These are phyloP conservation scores for Onychorhynchus coronatus DNA, from an alignment of 2,113 vertebrate species.

Conservation along the genomic window DNA sequence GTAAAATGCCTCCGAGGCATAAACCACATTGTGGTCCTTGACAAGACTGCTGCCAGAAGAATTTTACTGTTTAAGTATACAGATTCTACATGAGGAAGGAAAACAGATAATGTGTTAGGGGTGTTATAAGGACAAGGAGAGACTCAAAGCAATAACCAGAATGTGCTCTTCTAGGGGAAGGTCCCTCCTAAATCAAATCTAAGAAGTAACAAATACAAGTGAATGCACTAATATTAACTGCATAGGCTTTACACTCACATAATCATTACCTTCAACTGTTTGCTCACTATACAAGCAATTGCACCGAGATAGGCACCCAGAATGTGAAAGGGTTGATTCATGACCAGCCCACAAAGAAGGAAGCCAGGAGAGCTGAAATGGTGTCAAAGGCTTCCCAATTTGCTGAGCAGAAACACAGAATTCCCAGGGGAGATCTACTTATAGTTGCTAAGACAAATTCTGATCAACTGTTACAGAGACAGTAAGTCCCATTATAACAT, in stretches of 20 bases:
- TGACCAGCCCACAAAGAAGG: neutral
- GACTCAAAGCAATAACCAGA: neutral
- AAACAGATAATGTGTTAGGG: neutral
- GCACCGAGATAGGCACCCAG: neutral
- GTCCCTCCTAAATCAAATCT: neutral
- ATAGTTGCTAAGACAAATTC: neutral
- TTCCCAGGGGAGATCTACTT: neutral
- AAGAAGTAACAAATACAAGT: conserved; percentile 6
- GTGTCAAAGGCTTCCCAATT: neutral
- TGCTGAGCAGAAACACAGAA: neutral
- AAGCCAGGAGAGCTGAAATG: neutral
- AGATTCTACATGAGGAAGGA: neutral
- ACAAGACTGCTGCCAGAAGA: neutral
- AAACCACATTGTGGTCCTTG: neutral
- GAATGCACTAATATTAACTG: neutral
- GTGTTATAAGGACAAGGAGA: neutral
- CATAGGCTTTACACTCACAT: neutral
- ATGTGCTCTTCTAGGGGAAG: neutral
- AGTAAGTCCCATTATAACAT: neutral
- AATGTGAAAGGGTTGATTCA: neutral
- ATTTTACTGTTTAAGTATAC: neutral
- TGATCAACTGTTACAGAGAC: neutral
- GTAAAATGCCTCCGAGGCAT: neutral
- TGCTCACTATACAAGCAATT: neutral
- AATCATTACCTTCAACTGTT: neutral